phyloP scores from a whole-genome alignment of 1,140 invertebrate species.

The Zaprionus ornatus region DNA sequence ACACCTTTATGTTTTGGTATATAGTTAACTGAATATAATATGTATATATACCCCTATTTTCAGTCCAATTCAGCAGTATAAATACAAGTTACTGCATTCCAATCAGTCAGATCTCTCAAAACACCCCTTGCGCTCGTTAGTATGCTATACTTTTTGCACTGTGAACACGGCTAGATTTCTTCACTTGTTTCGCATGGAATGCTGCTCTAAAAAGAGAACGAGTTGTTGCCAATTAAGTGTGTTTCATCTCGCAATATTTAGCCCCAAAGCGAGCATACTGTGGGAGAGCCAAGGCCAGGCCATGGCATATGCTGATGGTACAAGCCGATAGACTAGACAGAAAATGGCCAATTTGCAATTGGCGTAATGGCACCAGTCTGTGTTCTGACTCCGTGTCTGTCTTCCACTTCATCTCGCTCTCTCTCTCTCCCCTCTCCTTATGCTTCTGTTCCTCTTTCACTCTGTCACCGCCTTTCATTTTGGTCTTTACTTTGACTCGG shows the following conservation, averaged over 20 bases:
- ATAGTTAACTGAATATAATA: no score
- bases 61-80: no score
- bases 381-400: background rate
- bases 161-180: no score
- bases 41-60: no score
- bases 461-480: background rate
- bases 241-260: conserved; percentile 12
- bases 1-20: no score
- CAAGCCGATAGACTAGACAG: conserved; percentile 54
- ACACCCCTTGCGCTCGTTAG: no score
- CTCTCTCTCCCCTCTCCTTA: background rate
- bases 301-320: conserved; percentile 49
- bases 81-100: no score
- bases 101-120: no score
- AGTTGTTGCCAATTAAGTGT: conserved; percentile 18
- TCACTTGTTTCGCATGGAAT: background rate
- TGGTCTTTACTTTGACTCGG: conserved; percentile 6
- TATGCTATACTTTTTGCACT: no score
- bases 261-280: conserved; percentile 30
- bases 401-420: background rate
- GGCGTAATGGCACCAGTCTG: conserved; percentile 60
- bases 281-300: conserved; percentile 20
- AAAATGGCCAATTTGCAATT: conserved; percentile 68
- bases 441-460: background rate
- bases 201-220: background rate